Evolutionary conservation across 2,113 vertebrate species (phyloP), one percentile per base, ranked within the genome.

Genomic region (Alosa alosa): DNA sequence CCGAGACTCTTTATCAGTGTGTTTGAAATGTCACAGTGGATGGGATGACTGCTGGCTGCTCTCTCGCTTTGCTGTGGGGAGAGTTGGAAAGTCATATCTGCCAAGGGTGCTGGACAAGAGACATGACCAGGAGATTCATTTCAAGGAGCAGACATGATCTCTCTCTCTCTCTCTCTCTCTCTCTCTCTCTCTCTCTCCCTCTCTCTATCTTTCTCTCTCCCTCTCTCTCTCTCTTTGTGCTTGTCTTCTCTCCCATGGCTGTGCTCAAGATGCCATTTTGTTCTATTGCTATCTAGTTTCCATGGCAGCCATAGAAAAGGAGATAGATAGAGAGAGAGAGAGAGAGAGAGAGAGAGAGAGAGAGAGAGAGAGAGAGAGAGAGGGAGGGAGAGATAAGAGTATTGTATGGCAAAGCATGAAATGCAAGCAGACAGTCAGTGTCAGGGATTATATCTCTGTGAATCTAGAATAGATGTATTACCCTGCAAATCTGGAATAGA

Each of bases 281-380:
- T 55, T 75, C 84, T 47, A 88, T 91, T 89, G 84, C 90, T 86
- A 85, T 93, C 85, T 86, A 89, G 92, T 94, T 86, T 87, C 87
- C 89, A 90, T 90, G 89, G 88, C 78, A 90, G 88, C 87, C 78
- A 25, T 31, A 57, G 75, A 85, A 83, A 83, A 18, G 1, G 84
- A 87, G 86, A 88, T 87, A 86, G 82, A 49, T 60, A 17, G 78
- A 84, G 52, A 3, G 31, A 20, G 57, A 68, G 60, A 68, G 86
- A 88, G 88, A 86, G 82, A 49, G 78, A 17, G 78, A 84, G 52
- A 3, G 31, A 20, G 57, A 68, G 60, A 68, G 60, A 68, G 60
- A 68, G 55, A 60, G 15, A 60, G 55, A 20, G 55, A 20, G 5
- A 20, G 17, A 60, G 55, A 60, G 55, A 60, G 55, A 60, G 5